phyloP scores from a whole-genome alignment of 2,888 invertebrate genomes.

The Malthinus seriepunctatus region DNA sequence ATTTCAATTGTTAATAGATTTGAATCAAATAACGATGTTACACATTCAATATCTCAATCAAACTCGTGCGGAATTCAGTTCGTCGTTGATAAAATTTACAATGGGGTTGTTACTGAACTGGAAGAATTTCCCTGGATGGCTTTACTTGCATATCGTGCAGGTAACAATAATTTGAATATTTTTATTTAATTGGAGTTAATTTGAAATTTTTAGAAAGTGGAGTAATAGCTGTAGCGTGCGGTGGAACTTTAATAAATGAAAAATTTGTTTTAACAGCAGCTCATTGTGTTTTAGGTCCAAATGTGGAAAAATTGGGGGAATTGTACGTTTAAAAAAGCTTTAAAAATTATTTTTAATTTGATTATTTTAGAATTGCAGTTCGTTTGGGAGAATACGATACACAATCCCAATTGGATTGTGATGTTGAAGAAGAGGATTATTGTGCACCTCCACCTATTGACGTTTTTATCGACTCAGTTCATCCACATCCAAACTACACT shows the following conservation, averaged over 20 bases:
- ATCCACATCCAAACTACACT: constrained; percentile 42
- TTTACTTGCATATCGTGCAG: constrained; percentile 64
- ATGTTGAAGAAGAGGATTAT: constrained; percentile 41
- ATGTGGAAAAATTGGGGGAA: background rate
- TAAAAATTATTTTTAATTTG: constrained; percentile 43
- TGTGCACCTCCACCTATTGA: constrained; percentile 41
- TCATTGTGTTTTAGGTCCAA: constrained; percentile 61
- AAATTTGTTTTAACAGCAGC: constrained; percentile 65
- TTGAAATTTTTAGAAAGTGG: constrained; percentile 20
- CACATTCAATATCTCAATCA: too few species aligned
- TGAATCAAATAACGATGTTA: constrained; percentile 24
- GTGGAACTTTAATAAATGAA: constrained; percentile 62
- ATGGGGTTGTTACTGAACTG: constrained; percentile 61
- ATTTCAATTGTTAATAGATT: background rate
- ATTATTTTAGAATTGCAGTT: constrained; percentile 54
- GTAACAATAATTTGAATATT: constrained; percentile 50
- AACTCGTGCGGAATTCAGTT: constrained; percentile 63
- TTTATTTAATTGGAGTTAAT: constrained; percentile 28
- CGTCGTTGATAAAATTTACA: constrained; percentile 63
- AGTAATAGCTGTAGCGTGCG: constrained; percentile 41
- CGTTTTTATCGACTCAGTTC: constrained; percentile 43
- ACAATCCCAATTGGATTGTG: constrained; percentile 64
- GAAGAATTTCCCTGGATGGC: constrained; percentile 69
- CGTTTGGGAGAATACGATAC: constrained; percentile 71
- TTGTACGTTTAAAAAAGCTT: constrained; percentile 9